These are phyloP conservation scores for Thripadectes ignobilis DNA, from an alignment of 2,797 vertebrate species.

Conservation along the genomic window DNA sequence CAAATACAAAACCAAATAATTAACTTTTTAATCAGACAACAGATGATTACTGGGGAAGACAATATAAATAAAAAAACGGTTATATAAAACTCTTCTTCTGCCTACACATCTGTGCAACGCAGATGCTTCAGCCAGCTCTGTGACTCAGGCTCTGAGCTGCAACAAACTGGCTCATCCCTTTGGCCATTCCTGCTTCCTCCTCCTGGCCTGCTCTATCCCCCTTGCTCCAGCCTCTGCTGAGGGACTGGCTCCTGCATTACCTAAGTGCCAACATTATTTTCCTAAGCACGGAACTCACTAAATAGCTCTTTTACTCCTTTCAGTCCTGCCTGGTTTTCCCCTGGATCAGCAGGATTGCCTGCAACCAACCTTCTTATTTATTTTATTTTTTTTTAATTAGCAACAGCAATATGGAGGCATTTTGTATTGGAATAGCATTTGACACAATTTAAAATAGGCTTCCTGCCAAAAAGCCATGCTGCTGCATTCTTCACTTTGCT, in stretches of 20 bases:
- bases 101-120: background rate
- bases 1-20: background rate
- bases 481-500: background rate
- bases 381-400: background rate
- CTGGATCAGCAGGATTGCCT: background rate
- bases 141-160: background rate
- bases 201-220: background rate
- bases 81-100: background rate
- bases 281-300: background rate
- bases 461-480: background rate
- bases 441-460: background rate
- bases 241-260: background rate
- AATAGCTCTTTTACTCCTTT: background rate
- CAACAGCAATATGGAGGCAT: background rate
- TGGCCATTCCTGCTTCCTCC: background rate
- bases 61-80: background rate
- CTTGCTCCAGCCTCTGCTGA: background rate
- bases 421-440: background rate
- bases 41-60: background rate
- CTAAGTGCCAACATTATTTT: background rate
- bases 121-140: background rate
- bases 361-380: background rate
- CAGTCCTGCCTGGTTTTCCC: background rate
- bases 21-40: background rate
- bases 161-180: background rate